These are phyloP conservation scores for Hymenochirus boettgeri DNA, from an alignment of 2,113 vertebrate genomes.

Conservation along the genomic window DNA sequence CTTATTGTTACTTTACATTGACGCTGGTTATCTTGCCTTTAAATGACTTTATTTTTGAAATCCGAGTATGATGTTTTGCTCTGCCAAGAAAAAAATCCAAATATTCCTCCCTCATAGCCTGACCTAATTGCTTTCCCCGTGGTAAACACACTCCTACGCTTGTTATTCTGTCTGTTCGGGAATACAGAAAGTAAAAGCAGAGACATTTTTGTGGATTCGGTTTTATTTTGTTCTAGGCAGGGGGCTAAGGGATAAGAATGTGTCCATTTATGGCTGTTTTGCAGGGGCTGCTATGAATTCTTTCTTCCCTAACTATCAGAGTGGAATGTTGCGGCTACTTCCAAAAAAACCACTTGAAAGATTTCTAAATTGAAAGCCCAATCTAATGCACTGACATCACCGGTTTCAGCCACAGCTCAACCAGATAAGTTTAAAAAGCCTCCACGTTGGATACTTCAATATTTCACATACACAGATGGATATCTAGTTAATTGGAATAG, in stretches of 20 bases:
- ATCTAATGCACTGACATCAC: slow-evolving; percentile 29
- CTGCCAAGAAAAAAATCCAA: not conserved
- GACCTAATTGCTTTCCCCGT: not conserved
- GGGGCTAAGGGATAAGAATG: not conserved
- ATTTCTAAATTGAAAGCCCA: slow-evolving; percentile 18
- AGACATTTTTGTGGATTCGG: not conserved
- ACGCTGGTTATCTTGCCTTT: not conserved
- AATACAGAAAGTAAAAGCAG: slow-evolving; percentile 6
- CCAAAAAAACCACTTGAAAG: slow-evolving; percentile 38
- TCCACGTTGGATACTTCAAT: slow-evolving; percentile 6
- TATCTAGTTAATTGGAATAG: slow-evolving; percentile 7
- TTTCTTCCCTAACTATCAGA: not conserved
- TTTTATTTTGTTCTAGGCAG: not conserved
- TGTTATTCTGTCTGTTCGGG: not conserved
- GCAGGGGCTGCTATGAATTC: not conserved
- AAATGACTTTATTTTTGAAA: not conserved
- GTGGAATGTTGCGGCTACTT: slow-evolving; percentile 6
- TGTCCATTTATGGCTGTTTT: slow-evolving; percentile 30
- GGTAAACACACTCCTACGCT: not conserved
- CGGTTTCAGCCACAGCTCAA: slow-evolving; percentile 27
- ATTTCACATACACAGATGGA: slow-evolving; percentile 14
- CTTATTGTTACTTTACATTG: too few species aligned
- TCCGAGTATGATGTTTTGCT: not conserved
- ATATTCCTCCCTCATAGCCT: not conserved
- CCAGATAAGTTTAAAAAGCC: not conserved